Conservation (phyloP, 1,140 invertebrate species). For the Lordiphosa mommai region DNA sequence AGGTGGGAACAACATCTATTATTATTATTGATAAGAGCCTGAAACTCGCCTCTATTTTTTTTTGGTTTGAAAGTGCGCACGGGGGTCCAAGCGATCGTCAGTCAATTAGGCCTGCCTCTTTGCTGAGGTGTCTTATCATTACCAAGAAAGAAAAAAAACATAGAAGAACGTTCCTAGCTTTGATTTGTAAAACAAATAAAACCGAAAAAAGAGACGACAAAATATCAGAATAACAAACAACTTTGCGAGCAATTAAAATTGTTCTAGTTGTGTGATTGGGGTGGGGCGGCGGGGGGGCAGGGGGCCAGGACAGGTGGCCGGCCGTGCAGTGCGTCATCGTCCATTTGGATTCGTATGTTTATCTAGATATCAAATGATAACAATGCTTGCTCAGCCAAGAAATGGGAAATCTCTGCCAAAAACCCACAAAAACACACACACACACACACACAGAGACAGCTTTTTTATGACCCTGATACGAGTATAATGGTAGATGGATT, state of each 20-base stretch:
- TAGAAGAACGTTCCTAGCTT: constrained; percentile 35
- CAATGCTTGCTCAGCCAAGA: constrained; percentile 25
- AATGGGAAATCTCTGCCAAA: constrained; percentile 60
- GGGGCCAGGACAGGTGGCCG: constrained; percentile 14
- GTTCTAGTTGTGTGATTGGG: constrained; percentile 42
- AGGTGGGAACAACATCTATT: constrained; percentile 19
- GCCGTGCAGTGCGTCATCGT: constrained; percentile 65
- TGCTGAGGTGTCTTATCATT: constrained; percentile 20
- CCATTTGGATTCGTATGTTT: constrained; percentile 38
- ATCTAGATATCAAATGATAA: constrained; percentile 70
- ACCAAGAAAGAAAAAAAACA: constrained; percentile 5
- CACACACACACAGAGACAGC: neutral
- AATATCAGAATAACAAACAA: constrained; percentile 58
- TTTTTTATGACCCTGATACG: no score
- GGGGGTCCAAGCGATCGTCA: constrained; percentile 28
- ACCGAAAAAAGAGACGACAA: constrained; percentile 32
- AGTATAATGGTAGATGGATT: no score
- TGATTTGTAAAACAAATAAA: constrained; percentile 72
- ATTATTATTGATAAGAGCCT: constrained; percentile 33
- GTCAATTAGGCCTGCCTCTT: constrained; percentile 21
- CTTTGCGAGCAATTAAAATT: constrained; percentile 74
- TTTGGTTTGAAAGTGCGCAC: no score
- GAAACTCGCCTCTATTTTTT: neutral
- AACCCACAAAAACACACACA: constrained; percentile 19
- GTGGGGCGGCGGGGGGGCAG: neutral